Base-by-base conservation (phyloP, 2,797 vertebrate genomes). In the Pangasius larnaudii region DNA sequence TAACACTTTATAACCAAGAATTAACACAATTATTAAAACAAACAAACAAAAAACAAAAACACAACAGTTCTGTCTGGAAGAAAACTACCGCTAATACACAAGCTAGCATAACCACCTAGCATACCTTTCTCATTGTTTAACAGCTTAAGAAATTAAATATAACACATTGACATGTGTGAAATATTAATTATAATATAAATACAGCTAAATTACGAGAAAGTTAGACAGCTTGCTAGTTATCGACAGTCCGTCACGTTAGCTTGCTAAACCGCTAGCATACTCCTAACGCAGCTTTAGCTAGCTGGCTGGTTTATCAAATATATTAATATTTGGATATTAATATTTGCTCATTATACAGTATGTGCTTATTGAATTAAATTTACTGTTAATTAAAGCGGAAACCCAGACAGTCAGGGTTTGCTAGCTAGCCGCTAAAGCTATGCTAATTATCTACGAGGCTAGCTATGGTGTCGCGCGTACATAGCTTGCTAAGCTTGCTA, bases 181-280 rank as follows among this genome's bases (percentile, higher is more conserved):
- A n/a, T 46, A 74, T 24, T 46, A 10, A 2, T 42, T 13, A n/a
- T 2, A 33, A 79, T 79, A 79, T 56, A 79, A 79, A 75, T 0
- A 27, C 10, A n/a, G 11, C 14, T 75, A 75, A 49, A 46, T 24
- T 49, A 13, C 42, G 51, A 4, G 6, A 53, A 14, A 51, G 22
- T 51, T 78, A 30, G 8, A 18, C 51, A 27, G 36, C 56, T 18
- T 61, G 36, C 36, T 24, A 8, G 58, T 0, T 84, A 49, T 19
- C 27, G 16, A 49, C 39, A 6, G 2, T 33, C 81, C 7, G 81
- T 67, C 58, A 65, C 30, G 46, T 67, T 33, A 67, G 81, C 42
- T 22, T 22, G 81, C 61, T 84, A 51, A 67, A 83, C 59, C 16
- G 81, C 59, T 65, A 65, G 81, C 39, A 65, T 49, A 13, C 39